phyloP scores from a whole-genome alignment of 35 echinoderm and acorn worm species.

The Heliocidaris erythrogramma region DNA sequence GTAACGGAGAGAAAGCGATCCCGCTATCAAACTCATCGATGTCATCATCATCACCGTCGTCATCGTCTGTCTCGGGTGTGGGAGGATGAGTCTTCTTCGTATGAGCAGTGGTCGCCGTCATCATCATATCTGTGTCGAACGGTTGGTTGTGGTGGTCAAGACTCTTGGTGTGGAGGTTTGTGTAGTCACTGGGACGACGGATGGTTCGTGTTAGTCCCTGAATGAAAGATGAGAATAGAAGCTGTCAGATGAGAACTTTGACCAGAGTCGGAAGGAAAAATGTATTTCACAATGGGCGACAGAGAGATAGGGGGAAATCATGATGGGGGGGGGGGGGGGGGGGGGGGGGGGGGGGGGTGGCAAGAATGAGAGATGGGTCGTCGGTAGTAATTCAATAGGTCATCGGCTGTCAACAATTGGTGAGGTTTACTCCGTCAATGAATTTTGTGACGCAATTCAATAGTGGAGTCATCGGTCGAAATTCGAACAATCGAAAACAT shows the following conservation, averaged over 20 bases:
- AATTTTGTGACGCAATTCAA: too few relatives aligned
- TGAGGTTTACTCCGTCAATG: too few relatives aligned
- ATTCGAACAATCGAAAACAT: too few relatives aligned
- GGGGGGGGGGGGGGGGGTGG: too few relatives aligned
- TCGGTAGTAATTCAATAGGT: too few relatives aligned
- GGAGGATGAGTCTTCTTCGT: not conserved
- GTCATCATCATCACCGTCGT: not conserved
- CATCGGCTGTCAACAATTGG: too few relatives aligned
- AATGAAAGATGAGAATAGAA: not conserved
- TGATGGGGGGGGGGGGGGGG: too few relatives aligned
- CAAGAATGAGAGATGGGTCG: too few relatives aligned
- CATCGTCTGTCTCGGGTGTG: not conserved
- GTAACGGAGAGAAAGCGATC: not conserved
- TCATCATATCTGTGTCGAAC: constrained; percentile 13
- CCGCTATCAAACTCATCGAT: not conserved
- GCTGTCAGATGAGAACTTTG: too few relatives aligned
- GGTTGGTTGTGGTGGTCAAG: not conserved
- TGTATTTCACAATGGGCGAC: not conserved
- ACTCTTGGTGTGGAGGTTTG: not conserved
- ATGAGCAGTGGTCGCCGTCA: not conserved
- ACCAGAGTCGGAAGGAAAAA: not conserved
- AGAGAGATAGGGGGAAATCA: too few relatives aligned
- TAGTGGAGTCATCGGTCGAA: too few relatives aligned
- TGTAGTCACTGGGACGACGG: not conserved
- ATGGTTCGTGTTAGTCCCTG: constrained; percentile 19